A percentile compares a stretch with the other conserved stretches of the same genome.
Conservation (phyloP, 2,113 vertebrate species). For the Paracanthobrama guichenoti region DNA sequence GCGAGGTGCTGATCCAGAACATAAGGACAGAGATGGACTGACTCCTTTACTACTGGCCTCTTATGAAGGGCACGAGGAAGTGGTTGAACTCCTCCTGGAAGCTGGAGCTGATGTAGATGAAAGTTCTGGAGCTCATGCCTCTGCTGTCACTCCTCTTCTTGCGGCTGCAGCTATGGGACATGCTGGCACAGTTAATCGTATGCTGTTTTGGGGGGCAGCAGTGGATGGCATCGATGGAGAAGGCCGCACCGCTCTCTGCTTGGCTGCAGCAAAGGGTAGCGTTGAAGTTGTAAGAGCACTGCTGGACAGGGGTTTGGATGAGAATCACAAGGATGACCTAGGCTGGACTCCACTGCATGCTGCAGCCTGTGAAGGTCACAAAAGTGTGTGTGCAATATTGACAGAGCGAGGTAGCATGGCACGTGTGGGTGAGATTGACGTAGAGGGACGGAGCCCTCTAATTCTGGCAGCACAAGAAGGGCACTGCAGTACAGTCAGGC, state of each 20-base stretch:
- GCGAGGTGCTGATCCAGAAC: conserved; percentile 72
- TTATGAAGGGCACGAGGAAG: conserved; percentile 77
- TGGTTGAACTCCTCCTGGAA: conserved; percentile 79
- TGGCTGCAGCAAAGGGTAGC: conserved; percentile 77
- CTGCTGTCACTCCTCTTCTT: conserved; percentile 71
- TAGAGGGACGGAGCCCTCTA: conserved; percentile 76
- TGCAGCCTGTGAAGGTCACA: conserved; percentile 80
- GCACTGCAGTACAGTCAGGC: conserved; percentile 69
- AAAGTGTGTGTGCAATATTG: conserved; percentile 71
- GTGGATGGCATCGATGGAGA: conserved; percentile 78
- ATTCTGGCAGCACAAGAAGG: conserved; percentile 82
- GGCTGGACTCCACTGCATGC: conserved; percentile 83
- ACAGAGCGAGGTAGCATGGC: conserved; percentile 78
- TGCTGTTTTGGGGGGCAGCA: conserved; percentile 81
- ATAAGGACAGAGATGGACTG: conserved; percentile 77
- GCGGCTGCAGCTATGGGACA: conserved; percentile 81
- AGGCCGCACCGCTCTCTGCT: conserved; percentile 76
- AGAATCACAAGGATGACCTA: conserved; percentile 81
- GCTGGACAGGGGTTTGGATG: conserved; percentile 79
- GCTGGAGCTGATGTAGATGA: conserved; percentile 79
- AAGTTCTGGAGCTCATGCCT: conserved; percentile 66
- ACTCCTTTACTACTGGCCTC: conserved; percentile 79
- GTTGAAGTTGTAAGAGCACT: conserved; percentile 73
- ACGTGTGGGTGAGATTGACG: conserved; percentile 75
- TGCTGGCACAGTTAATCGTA: conserved; percentile 67